These are phyloP conservation scores for Craniophora ligustri DNA, from an alignment of 2,888 invertebrate species.

Conservation along the genomic window DNA sequence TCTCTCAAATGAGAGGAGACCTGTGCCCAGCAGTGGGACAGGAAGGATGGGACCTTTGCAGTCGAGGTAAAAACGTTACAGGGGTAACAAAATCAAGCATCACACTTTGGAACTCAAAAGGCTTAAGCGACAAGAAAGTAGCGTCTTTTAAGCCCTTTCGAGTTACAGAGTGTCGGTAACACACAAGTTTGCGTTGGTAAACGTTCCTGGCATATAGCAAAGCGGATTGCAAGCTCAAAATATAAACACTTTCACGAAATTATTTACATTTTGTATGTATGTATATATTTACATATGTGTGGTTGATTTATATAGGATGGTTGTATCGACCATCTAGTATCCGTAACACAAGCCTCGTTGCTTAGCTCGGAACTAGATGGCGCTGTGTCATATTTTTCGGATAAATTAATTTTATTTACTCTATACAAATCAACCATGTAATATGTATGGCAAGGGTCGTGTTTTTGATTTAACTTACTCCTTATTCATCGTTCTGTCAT, in stretches of 20 bases:
- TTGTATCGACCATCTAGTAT: too few relatives aligned
- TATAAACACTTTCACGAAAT: slow-evolving; percentile 22
- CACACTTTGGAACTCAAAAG: background rate
- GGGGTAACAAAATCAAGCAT: background rate
- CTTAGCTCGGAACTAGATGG: too few relatives aligned
- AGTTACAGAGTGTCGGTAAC: slow-evolving; percentile 12
- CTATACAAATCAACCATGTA: slow-evolving; percentile 21
- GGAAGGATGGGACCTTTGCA: background rate
- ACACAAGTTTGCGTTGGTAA: slow-evolving; percentile 10
- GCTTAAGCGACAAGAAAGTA: background rate
- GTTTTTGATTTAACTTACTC: slow-evolving; percentile 73
- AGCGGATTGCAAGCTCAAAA: slow-evolving; percentile 37
- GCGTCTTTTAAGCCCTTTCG: background rate
- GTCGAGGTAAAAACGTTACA: background rate
- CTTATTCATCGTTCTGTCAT: slow-evolving; percentile 86
- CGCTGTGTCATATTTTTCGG: too few relatives aligned
- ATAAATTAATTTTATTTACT: background rate
- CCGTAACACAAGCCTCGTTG: too few relatives aligned
- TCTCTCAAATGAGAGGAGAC: too few relatives aligned
- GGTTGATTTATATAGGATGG: slow-evolving; percentile 6
- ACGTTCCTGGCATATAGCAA: slow-evolving; percentile 45
- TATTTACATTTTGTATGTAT: slow-evolving; percentile 41
- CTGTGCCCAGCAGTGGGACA: too few relatives aligned
- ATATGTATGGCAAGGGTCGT: slow-evolving; percentile 25
- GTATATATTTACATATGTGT: slow-evolving; percentile 26